A percentile compares a stretch with the other conserved stretches of the same genome.
These are phyloP conservation scores for Zosterops borbonicus DNA, from an alignment of 2,113 vertebrate genomes.

Conservation along the genomic window DNA sequence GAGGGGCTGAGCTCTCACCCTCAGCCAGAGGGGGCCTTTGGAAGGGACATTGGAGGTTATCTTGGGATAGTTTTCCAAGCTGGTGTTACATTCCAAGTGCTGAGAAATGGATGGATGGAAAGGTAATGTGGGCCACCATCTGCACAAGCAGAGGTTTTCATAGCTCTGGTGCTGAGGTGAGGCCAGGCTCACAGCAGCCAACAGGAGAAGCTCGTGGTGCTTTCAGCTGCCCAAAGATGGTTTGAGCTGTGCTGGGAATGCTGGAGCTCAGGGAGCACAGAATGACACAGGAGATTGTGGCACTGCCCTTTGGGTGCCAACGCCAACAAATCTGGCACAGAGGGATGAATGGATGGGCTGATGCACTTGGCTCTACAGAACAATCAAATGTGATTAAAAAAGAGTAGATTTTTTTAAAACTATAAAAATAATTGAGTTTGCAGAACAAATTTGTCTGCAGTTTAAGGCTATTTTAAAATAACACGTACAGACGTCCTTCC, in stretches of 20 bases:
- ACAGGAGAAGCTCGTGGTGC: accelerated
- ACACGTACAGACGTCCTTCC: neutral
- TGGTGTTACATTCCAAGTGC: neutral
- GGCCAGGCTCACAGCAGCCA: neutral
- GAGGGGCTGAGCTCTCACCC: neutral
- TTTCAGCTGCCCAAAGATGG: neutral
- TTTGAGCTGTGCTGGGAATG: neutral
- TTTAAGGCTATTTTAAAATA: neutral
- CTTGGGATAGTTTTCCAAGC: slow-evolving; percentile 13
- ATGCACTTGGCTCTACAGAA: neutral
- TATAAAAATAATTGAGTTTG: slow-evolving; percentile 1
- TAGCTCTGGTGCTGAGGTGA: neutral
- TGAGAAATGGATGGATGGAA: neutral
- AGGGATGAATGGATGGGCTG: neutral
- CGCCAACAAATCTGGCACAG: accelerated
- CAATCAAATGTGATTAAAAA: neutral
- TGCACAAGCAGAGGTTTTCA: neutral
- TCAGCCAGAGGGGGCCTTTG: neutral
- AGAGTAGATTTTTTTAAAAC: neutral
- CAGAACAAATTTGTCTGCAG: neutral
- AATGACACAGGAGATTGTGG: accelerated
- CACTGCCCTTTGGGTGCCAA: neutral
- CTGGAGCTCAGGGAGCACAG: neutral
- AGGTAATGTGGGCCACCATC: neutral
- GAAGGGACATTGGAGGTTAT: neutral